Percentiles rank a stretch among this genome's conserved stretches.
Evolutionary conservation across 2,797 vertebrate genomes (phyloP).

Genomic region (Euthynnus affinis): DNA sequence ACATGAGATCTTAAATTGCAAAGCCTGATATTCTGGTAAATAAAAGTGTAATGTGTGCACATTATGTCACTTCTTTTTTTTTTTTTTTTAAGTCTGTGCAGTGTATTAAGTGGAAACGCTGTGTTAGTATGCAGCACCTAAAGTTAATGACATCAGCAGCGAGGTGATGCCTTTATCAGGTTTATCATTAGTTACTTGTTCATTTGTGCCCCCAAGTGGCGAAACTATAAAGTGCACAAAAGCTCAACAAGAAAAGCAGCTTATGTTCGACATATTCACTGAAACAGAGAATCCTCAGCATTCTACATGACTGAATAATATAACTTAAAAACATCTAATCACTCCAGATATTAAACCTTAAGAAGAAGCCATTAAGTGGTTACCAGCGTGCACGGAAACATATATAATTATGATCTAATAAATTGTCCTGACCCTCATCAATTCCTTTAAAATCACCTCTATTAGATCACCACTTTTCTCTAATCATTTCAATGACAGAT

Average conservation of each 20-base stretch:
- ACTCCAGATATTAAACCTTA: background rate
- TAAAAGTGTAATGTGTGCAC: background rate
- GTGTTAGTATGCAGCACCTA: constrained; percentile 43
- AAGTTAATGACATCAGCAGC: constrained; percentile 65
- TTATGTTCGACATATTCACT: constrained; percentile 19
- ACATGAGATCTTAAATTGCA: constrained; percentile 20
- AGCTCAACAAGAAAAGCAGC: constrained; percentile 3
- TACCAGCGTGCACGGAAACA: background rate
- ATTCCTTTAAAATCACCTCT: constrained; percentile 14
- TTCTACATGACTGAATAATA: background rate
- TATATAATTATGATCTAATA: background rate
- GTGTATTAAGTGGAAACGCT: constrained; percentile 18
- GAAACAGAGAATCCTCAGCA: background rate
- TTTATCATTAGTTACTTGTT: constrained; percentile 75
- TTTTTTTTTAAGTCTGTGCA: background rate
- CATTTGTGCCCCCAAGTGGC: constrained; percentile 85
- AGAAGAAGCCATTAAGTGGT: background rate
- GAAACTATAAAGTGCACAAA: constrained; percentile 54
- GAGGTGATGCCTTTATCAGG: constrained; percentile 55
- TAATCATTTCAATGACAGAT: constrained; percentile 45
- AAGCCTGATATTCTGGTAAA: constrained; percentile 10
- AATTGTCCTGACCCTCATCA: constrained; percentile 2
- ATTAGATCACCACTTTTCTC: constrained; percentile 21
- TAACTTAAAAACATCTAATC: background rate
- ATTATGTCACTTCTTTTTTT: background rate